phyloP scores from a whole-genome alignment of 2,113 vertebrate species.

The Macrotis lagotis region DNA sequence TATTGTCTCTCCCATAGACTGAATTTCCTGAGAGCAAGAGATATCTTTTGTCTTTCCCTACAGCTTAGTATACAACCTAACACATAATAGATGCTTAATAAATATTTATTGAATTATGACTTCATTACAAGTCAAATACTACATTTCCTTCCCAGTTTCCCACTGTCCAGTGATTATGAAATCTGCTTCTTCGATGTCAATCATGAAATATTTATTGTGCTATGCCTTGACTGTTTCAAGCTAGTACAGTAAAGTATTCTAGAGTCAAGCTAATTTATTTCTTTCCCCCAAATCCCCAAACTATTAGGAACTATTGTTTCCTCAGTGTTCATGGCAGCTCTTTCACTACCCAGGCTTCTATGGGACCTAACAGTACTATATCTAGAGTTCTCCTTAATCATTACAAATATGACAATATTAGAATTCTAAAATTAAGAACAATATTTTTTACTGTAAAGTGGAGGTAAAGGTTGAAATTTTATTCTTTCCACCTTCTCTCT shows the following conservation, averaged over 20 bases:
- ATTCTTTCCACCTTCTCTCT: background rate
- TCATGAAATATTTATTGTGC: background rate
- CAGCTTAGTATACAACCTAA: background rate
- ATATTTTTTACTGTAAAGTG: background rate
- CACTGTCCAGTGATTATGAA: background rate
- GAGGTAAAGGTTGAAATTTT: background rate
- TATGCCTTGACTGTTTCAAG: background rate
- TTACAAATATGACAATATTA: background rate
- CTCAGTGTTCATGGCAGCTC: background rate
- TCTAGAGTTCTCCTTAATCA: background rate
- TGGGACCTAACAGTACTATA: background rate
- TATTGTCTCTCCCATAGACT: background rate
- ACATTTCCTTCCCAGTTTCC: background rate
- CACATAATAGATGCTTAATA: background rate
- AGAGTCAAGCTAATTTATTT: background rate
- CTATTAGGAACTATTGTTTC: background rate
- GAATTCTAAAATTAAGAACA: background rate
- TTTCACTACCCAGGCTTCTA: background rate
- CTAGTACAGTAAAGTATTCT: background rate
- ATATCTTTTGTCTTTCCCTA: background rate
- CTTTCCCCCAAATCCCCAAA: background rate
- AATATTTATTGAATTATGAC: background rate
- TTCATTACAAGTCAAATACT: background rate
- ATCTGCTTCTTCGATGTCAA: background rate
- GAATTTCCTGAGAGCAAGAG: background rate